Conservation (phyloP, 2,113 vertebrate genomes). For the Hemichromis elongatus region DNA sequence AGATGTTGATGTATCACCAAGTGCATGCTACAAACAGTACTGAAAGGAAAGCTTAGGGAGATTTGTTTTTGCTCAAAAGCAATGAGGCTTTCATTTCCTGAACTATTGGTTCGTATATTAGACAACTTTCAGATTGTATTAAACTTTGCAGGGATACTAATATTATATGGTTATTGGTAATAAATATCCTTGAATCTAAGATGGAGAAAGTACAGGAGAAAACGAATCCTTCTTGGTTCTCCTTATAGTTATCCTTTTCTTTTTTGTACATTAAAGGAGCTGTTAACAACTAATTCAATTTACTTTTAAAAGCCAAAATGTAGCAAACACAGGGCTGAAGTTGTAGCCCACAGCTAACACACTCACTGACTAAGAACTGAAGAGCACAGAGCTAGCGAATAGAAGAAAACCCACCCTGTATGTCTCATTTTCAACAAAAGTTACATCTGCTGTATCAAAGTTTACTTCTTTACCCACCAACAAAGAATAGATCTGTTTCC, state of each 20-base stretch:
- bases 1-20: background rate
- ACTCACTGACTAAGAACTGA: background rate
- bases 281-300: background rate
- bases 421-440: background rate
- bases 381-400: background rate
- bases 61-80: background rate
- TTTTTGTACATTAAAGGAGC: background rate
- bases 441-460: background rate
- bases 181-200: background rate
- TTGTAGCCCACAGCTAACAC: background rate
- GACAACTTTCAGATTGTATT: background rate
- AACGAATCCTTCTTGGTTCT: background rate
- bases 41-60: background rate
- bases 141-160: background rate
- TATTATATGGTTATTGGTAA: background rate
- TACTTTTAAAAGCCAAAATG: background rate
- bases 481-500: background rate
- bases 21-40: background rate
- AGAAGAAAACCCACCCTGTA: background rate
- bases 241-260: background rate
- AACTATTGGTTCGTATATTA: background rate
- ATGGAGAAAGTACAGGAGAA: fast-evolving
- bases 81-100: background rate
- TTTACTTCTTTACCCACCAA: background rate
- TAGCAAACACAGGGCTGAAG: background rate